A percentile compares a stretch with the other conserved stretches of the same genome.
These are phyloP conservation scores for Halesus radiatus DNA, from an alignment of 1,140 invertebrate species.

Conservation along the genomic window DNA sequence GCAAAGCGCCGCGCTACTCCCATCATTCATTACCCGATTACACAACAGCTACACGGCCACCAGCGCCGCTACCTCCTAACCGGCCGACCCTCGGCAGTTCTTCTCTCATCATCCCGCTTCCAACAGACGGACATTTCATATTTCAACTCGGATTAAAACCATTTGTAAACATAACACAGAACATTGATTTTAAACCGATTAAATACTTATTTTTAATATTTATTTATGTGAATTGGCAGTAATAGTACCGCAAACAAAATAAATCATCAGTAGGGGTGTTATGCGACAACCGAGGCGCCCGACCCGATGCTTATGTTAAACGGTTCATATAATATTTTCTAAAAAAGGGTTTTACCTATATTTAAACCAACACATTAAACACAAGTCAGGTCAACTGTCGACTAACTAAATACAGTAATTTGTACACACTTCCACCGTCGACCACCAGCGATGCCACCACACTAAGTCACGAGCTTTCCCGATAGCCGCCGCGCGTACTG, in stretches of 20 bases:
- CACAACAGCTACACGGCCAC: too few relatives aligned
- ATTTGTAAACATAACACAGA: too few relatives aligned
- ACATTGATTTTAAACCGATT: too few relatives aligned
- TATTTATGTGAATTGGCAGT: neutral
- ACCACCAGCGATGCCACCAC: constrained; percentile 7
- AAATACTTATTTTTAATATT: too few relatives aligned
- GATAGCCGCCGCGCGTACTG: neutral
- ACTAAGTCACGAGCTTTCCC: constrained; percentile 2
- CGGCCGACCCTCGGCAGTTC: neutral
- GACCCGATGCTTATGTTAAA: neutral
- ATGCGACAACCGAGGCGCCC: neutral
- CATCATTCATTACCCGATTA: neutral
- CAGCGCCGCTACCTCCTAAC: neutral
- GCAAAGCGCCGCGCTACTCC: constrained; percentile 22
- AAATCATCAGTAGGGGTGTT: neutral
- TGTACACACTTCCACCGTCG: constrained; percentile 22
- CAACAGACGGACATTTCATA: neutral
- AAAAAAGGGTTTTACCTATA: constrained; percentile 28
- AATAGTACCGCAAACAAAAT: neutral
- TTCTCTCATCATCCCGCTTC: neutral
- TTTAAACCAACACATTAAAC: constrained; percentile 15
- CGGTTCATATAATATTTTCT: constrained; percentile 19
- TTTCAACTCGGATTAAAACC: too few relatives aligned
- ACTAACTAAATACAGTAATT: constrained; percentile 2
- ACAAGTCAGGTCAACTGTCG: constrained; percentile 5